Base-by-base conservation (phyloP, 2,113 vertebrate genomes). In the Xyrauchen texanus region DNA sequence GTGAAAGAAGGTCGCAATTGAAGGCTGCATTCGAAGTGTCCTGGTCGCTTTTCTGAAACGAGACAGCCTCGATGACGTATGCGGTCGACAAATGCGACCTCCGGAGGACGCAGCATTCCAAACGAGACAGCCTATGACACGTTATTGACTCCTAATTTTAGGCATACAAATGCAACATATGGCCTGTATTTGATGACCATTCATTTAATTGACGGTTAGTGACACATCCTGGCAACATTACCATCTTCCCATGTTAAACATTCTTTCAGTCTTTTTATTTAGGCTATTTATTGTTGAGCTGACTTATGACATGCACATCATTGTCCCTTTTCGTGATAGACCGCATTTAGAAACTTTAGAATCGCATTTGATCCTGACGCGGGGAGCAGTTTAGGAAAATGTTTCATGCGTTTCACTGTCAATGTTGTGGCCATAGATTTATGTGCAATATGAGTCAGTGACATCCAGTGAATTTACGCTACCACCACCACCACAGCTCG, bases 401-500 rank as follows among this genome's bases (percentile, higher is more conserved):
- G 8, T 53, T 16, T 12, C 49, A 65, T 58, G 45, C 67, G 49
- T 80, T 63, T 65, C n/a, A 49, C 44, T 21, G 70, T 58, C 10
- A 55, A 42, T 12, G 69, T 46, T 13, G 55, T 15, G 44, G 53
- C 69, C 55, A 45, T 72, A 62, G 44, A 66, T 45, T 53, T 16
- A 70, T 61, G 61, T 64, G 70, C 79, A 79, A 77, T 76, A 4
- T 78, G 83, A 69, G 74, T 83, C 85, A 79, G 85, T 87, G 83
- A 83, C 82, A 85, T 83, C 51, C 70, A 76, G 49, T 65, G 85
- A 77, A 42, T 89, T 89, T 86, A 89, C 87, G 68, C 88, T 89
- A 77, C 64, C 84, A 49, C 87, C 84, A 49, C 87, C 90, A 88
- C 87, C 89, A 90, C 89, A 85, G 89, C 87, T 86, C 85, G 84